Evolutionary conservation across 2,113 vertebrate genomes (phyloP).

Genomic region (Sinocyclocheilus maitianheensis): DNA sequence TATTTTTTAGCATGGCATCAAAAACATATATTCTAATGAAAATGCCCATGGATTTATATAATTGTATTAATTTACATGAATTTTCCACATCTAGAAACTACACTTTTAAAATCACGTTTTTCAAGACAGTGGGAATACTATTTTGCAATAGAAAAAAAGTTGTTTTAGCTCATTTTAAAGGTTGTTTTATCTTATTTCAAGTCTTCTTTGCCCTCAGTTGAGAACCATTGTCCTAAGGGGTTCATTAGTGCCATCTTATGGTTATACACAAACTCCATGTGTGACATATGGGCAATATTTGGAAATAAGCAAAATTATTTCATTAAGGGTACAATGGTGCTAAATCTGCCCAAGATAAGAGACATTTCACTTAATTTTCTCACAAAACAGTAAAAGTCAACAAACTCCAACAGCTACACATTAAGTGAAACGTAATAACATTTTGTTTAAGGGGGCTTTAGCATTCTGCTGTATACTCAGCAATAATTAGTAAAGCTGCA

Average conservation of each 20-base stretch:
- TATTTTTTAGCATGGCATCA: background rate
- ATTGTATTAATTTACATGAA: background rate
- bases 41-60: background rate
- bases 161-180: background rate
- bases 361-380: background rate
- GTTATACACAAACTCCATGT: background rate
- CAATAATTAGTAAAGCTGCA: background rate
- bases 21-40: background rate
- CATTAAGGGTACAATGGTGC: background rate
- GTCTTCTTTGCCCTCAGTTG: background rate
- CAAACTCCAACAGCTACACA: background rate
- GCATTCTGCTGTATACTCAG: background rate
- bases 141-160: background rate
- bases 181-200: background rate
- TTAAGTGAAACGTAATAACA: background rate
- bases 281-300: background rate
- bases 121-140: background rate
- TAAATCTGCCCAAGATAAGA: background rate
- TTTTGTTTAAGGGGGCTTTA: background rate
- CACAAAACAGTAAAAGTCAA: background rate
- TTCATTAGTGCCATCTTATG: conserved; percentile 25
- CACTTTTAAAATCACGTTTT: background rate
- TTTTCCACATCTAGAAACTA: background rate
- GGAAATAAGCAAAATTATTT: background rate
- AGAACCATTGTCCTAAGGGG: background rate